Evolutionary conservation across 1,140 invertebrate genomes (phyloP).

Genomic region (Zelostemma sp.): DNA sequence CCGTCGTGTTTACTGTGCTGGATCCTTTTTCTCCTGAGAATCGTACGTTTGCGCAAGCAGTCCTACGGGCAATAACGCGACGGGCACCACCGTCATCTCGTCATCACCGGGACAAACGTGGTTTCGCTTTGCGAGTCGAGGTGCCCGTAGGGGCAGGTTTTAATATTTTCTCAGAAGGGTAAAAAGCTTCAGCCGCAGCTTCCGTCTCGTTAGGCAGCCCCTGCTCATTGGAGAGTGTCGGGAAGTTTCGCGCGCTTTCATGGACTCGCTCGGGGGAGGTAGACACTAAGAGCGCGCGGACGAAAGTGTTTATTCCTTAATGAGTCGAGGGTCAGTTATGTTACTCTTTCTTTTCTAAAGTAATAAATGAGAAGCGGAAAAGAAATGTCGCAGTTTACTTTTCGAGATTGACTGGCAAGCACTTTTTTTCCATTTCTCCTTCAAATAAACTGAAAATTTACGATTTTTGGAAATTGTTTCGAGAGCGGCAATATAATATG

Average conservation of each 20-base stretch:
- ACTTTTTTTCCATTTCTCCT: not conserved
- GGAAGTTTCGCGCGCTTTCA: conserved; percentile 25
- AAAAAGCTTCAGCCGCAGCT: conserved; percentile 39
- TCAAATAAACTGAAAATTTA: not conserved
- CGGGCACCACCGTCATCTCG: conserved; percentile 16
- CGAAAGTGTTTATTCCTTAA: conserved; percentile 36
- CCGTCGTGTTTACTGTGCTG: conserved; percentile 6
- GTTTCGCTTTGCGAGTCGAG: conserved; percentile 3
- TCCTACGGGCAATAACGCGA: conserved; percentile 22
- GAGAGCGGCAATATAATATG: no score
- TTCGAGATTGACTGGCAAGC: not conserved
- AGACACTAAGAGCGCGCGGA: conserved; percentile 15
- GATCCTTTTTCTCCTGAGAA: conserved; percentile 22
- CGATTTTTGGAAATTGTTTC: no score
- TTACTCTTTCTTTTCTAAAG: conserved; percentile 3
- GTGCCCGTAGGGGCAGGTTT: conserved; percentile 26
- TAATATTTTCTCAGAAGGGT: conserved; percentile 40
- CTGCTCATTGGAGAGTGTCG: conserved; percentile 24
- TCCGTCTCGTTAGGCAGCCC: conserved; percentile 38
- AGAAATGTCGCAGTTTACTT: not conserved
- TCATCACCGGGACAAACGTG: not conserved
- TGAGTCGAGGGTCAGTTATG: conserved; percentile 23
- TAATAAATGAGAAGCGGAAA: not conserved
- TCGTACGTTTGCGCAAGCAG: conserved; percentile 14
- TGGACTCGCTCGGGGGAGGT: not conserved